Evolutionary conservation across 2,797 vertebrate genomes (phyloP).

Genomic region (Linurgus olivaceus): DNA sequence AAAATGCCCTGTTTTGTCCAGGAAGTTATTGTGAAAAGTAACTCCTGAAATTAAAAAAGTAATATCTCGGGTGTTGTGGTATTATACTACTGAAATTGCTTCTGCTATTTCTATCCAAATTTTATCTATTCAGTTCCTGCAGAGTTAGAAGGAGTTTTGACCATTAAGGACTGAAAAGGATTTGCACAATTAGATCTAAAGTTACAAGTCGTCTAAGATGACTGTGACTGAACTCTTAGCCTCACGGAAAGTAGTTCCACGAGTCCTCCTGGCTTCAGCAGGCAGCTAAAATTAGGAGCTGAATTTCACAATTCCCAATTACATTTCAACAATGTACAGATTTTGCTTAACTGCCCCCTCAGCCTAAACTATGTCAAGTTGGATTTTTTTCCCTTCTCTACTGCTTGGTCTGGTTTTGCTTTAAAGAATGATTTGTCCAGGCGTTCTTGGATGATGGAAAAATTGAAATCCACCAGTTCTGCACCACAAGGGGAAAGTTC

Average conservation of each 20-base stretch:
- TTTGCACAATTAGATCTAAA: background rate
- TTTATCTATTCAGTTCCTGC: background rate
- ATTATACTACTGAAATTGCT: background rate
- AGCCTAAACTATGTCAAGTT: background rate
- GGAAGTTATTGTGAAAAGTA: background rate
- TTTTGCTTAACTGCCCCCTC: background rate
- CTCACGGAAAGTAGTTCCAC: background rate
- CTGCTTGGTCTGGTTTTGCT: background rate
- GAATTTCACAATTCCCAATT: background rate
- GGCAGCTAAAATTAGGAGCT: background rate
- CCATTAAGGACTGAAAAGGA: background rate
- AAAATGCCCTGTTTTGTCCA: background rate
- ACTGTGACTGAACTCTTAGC: background rate
- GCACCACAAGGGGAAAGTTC: background rate
- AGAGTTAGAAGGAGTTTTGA: background rate
- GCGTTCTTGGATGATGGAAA: background rate
- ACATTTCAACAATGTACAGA: background rate
- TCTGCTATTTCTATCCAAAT: background rate
- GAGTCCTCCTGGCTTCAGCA: background rate
- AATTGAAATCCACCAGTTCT: background rate
- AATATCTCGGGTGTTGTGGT: background rate
- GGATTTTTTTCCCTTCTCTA: background rate
- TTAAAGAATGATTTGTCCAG: constrained; percentile 2
- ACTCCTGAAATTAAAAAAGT: background rate
- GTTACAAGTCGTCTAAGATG: background rate